Evolutionary conservation across 1,140 invertebrate genomes (phyloP), one percentile per base, ranked within the genome.

Genomic region (Drosophila funebris): DNA sequence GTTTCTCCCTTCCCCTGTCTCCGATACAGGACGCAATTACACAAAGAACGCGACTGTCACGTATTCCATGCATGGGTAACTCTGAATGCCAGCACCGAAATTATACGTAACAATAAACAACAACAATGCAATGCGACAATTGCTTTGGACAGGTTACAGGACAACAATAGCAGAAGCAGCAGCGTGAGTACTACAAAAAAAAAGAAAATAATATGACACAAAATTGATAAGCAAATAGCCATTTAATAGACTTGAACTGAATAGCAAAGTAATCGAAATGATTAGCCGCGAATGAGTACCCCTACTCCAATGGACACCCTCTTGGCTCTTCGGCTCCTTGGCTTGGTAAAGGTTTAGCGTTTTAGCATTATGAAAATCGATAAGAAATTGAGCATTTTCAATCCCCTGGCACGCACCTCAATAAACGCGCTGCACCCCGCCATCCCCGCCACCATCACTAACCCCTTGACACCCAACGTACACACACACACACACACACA

Each of bases 171-270:
- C 41, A 22, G 50, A 24, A 33, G 39, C 3, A 37, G 4, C 9
- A 24, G 58, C 4, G 8, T 14, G 33, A 5, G 36, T 11, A 9
- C 5, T 20, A 27, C 9, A 11, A 4, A 44, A 67, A 39, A 39
- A 37, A 18, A 50, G 16, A 46, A 50, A 37, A 67, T 52, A 36
- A 67, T 60, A 63, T 73, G 73, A 81, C 54, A 75, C 66, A 77
- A 66, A 81, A 85, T 82, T 82, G 78, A 88, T 85, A 85, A 82
- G 78, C 82, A 85, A 85, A 85, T 82, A 85, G 82, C 78, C 70
- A 78, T 85, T 78, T 85, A 85, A 85, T 85, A 78, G 82, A 76
- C 74, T 73, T 75, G 74, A 72, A 82, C 78, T 72, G 70, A 78
- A 85, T 81, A 78, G 24, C 54, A 36, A 69, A 72, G 77, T 78